These are phyloP conservation scores for Sminthurinus aureus DNA, from an alignment of 2,888 invertebrate genomes.

Conservation along the genomic window DNA sequence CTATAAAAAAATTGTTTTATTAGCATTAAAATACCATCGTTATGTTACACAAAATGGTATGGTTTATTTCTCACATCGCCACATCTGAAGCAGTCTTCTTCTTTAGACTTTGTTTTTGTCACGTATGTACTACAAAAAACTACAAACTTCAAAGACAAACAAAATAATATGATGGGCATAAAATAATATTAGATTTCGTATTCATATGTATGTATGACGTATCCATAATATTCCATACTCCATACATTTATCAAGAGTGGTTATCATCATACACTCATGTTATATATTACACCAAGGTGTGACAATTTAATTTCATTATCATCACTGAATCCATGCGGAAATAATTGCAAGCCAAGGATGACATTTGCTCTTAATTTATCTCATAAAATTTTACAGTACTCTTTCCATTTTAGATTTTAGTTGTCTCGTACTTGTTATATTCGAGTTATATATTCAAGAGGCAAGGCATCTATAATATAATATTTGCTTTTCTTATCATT, in stretches of 20 bases:
- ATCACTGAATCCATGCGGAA: constrained; percentile 19
- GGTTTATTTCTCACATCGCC: too few species aligned
- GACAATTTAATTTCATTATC: constrained; percentile 39
- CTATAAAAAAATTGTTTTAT: too few species aligned
- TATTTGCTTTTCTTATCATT: too few species aligned
- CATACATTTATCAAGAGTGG: not conserved
- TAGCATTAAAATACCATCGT: too few species aligned
- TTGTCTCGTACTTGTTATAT: not conserved
- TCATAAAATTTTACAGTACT: constrained; percentile 8
- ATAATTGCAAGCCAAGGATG: constrained; percentile 32
- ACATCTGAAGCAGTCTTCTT: too few species aligned
- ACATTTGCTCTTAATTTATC: constrained; percentile 24
- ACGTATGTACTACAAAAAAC: too few species aligned
- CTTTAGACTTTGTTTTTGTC: too few species aligned
- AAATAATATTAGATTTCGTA: not conserved
- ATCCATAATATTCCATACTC: not conserved
- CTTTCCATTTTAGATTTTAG: not conserved
- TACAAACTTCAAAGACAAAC: too few species aligned
- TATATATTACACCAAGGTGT: constrained; percentile 16
- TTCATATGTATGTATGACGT: not conserved
- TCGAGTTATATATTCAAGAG: not conserved
- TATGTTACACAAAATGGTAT: too few species aligned
- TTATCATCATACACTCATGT: not conserved
- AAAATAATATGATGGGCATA: too few species aligned
- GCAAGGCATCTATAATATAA: too few species aligned